These are phyloP conservation scores for Eumeta japonica DNA, from an alignment of 1,140 invertebrate genomes.

Conservation along the genomic window DNA sequence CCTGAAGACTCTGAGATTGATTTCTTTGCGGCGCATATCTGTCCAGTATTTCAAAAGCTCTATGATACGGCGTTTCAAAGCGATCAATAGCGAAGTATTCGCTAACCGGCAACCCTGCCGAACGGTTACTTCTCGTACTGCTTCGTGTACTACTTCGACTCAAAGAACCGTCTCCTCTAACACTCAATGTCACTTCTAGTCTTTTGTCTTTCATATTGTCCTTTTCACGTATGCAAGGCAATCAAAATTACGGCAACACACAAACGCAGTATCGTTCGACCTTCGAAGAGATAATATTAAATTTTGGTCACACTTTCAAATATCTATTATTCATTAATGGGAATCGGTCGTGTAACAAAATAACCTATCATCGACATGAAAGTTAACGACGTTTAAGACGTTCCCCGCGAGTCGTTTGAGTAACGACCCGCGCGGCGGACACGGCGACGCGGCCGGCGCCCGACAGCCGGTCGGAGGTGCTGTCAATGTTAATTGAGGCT, in stretches of 20 bases:
- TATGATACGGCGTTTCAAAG: constrained; percentile 32
- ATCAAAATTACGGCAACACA: too few species aligned
- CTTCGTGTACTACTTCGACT: constrained; percentile 35
- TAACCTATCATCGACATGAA: constrained; percentile 22
- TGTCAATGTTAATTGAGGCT: constrained; percentile 42
- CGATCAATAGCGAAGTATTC: constrained; percentile 47
- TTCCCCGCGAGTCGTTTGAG: constrained; percentile 29
- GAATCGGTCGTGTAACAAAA: constrained; percentile 13
- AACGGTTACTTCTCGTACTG: constrained; percentile 35
- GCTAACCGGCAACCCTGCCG: constrained; percentile 29
- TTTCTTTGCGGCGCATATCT: constrained; percentile 34
- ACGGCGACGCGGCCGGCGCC: too few species aligned
- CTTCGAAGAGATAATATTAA: too few species aligned
- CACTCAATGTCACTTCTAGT: constrained; percentile 45
- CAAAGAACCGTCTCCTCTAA: constrained; percentile 44
- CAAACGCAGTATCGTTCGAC: too few species aligned
- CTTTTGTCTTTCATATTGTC: constrained; percentile 46
- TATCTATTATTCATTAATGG: neutral
- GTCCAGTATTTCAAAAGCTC: constrained; percentile 39
- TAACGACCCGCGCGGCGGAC: constrained; percentile 35
- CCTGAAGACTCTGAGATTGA: constrained; percentile 40
- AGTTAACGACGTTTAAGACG: constrained; percentile 26
- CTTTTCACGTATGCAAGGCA: neutral
- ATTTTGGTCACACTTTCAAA: neutral
- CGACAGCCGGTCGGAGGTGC: too few species aligned